Evolutionary conservation across 2,113 vertebrate species (phyloP), one percentile per base, ranked within the genome.

Genomic region (Vombatus ursinus): DNA sequence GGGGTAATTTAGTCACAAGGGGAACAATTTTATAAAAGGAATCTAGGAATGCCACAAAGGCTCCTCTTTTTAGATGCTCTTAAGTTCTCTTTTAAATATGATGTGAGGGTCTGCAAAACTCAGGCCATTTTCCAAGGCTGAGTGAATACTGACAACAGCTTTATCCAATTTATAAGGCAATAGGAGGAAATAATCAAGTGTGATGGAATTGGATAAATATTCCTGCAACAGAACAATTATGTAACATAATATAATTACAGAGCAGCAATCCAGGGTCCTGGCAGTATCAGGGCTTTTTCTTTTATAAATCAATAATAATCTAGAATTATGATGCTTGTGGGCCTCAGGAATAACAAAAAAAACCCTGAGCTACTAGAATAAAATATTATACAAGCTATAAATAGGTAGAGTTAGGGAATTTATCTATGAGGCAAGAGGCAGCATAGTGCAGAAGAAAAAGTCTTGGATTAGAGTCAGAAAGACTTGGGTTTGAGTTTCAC

Each of bases 121-220:
- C 24, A 77, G 26, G 93, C 91, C 6, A 23, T 57, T 91, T 93
- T 97, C 94, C 95, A 94, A 12, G 92, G 97, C 94, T 97, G 96
- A 95, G 95, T 0, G 26, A 97, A 95, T 89, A 94, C 94, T 97
- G 96, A 97, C 97, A 98, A 98, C 96, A 96, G 97, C 51, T 95
- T 97, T 96, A 98, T 97, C 97, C 97, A 97, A 96, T 98, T 97
- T 97, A 96, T 84, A 97, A 96, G 94, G 96, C 96, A 97, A 95
- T 96, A 96, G 94, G 96, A 97, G 97, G 96, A 98, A 98, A 97
- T 96, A 96, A 96, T 97, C 96, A 94, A 96, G 94, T 96, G 97
- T 97, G 97, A 95, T 98, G 97, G 97, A 98, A 97, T 95, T 97
- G 97, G 96, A 97, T 96, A 97, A 96, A 97, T 96, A 97, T 96